phyloP scores from a whole-genome alignment of 2,113 vertebrate genomes.

The Hippocampus mohnikei region DNA sequence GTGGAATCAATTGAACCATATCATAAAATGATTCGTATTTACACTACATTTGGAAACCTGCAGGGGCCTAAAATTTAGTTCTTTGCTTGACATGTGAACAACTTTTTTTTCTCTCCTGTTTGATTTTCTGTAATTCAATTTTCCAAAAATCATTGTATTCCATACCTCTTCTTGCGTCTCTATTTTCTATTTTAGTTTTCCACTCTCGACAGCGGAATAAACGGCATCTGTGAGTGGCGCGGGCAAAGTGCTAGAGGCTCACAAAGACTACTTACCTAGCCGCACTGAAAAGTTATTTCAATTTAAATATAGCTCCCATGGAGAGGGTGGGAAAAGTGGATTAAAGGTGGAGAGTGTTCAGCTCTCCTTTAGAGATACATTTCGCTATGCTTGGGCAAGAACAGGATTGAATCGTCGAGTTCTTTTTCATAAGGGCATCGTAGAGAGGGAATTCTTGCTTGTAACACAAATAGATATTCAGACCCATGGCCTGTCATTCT shows the following conservation, averaged over 20 bases:
- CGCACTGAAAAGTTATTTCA: conserved; percentile 80
- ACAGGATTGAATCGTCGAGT: conserved; percentile 30
- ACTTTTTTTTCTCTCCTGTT: conserved; percentile 30
- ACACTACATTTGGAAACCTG: conserved; percentile 61
- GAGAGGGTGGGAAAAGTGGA: conserved; percentile 74
- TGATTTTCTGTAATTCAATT: conserved; percentile 30
- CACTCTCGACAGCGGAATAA: conserved; percentile 45
- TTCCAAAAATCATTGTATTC: conserved; percentile 38
- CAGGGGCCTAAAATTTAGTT: conserved; percentile 42
- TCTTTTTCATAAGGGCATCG: conserved; percentile 64
- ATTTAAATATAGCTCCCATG: conserved; percentile 88
- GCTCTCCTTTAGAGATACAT: conserved; percentile 77
- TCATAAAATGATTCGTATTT: conserved; percentile 64
- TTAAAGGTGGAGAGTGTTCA: conserved; percentile 79
- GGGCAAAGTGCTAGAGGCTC: conserved; percentile 79
- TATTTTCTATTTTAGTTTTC: conserved; percentile 26
- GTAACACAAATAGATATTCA: conserved; percentile 41
- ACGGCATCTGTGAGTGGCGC: conserved; percentile 75
- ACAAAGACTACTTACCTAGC: conserved; percentile 79
- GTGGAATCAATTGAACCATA: conserved; percentile 51
- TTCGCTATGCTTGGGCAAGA: conserved; percentile 65
- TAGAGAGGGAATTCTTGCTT: conserved; percentile 48
- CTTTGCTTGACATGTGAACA: conserved; percentile 51
- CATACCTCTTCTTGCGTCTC: conserved; percentile 20
- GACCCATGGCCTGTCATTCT: conserved; percentile 55